Conservation (phyloP, 2,797 vertebrate species). For the Etheostoma perlongum region DNA sequence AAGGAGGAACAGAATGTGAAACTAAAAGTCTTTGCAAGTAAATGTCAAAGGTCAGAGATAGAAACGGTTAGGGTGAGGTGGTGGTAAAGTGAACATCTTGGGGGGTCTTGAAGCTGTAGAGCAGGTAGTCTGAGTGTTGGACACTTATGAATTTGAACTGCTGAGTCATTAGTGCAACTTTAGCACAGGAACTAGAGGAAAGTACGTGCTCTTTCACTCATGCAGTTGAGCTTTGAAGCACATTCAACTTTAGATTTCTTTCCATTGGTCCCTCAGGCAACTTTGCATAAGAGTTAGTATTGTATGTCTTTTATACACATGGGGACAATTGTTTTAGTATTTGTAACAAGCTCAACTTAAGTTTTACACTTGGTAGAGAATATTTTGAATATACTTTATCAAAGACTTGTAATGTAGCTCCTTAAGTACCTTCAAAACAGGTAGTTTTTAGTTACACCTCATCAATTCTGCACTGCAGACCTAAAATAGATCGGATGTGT, state of each 20-base stretch:
- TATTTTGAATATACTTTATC: constrained; percentile 6
- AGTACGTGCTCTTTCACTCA: constrained; percentile 33
- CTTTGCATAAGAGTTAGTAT: not conserved
- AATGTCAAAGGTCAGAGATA: constrained; percentile 53
- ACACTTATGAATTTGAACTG: constrained; percentile 31
- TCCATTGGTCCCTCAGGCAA: not conserved
- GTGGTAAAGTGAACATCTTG: constrained; percentile 21
- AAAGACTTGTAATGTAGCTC: constrained; percentile 6
- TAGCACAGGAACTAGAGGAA: constrained; percentile 23
- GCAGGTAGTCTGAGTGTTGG: constrained; percentile 15
- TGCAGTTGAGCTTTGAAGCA: constrained; percentile 19
- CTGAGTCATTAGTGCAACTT: constrained; percentile 42
- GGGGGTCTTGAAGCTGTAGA: constrained; percentile 23
- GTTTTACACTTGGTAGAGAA: constrained; percentile 14
- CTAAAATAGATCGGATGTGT: constrained; percentile 66
- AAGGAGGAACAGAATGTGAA: constrained; percentile 1
- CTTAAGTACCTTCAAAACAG: constrained; percentile 32
- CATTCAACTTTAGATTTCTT: constrained; percentile 12
- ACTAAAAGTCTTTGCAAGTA: constrained; percentile 20
- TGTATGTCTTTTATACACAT: not conserved
- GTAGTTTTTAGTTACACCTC: constrained; percentile 50
- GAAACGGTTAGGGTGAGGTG: not conserved
- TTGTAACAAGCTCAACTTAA: not conserved
- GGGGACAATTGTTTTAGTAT: not conserved
- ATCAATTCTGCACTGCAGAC: constrained; percentile 30